Base-by-base conservation (phyloP, 2,888 invertebrate species). In the Metopia argyrocephala region DNA sequence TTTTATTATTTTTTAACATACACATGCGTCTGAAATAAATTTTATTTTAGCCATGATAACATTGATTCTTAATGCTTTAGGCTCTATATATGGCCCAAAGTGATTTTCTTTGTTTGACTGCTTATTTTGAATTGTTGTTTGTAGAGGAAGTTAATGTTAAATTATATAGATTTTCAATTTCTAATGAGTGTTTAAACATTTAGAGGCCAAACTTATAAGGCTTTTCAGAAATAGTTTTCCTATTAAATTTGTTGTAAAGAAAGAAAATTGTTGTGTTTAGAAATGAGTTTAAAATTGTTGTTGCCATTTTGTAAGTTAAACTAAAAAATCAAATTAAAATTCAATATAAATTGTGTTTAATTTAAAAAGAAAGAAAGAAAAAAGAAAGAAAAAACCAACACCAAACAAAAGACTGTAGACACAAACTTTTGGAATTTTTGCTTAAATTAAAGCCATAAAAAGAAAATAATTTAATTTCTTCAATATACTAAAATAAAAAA, bases 11-110 rank as follows among this genome's bases (percentile, higher is more conserved):
- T 62, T 6, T 48, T 20, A 1, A 0, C 48, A n/a, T 69, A 46
- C 76, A 76, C 69, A 69, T 62, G 69, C 46, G 56, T 64, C 46
- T 69, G 62, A 48, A 56, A 76, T 62, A 28, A 69, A 64, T 69
- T 69, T 76, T 62, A 76, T 69, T 68, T 18, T 48, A 28, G 46
- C 52, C 52, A 61, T 54, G 71, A 78, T 71, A 65, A 71, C 20
- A 31, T 66, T 61, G 52, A 66, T 56, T 66, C 48, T n/a, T 46
- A 71, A 79, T 66, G 48, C 27, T 38, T 46, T 61, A 46, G 23
- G 71, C 59, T 79, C 64, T 64, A 70, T 79, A 70, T 79, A 65
- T 74, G 69, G 64, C 46, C 31, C 75, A 54, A 70, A 75, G 65
- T 70, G 65, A 75, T 79, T 76, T 70, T 76, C 64, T 52, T 61